These are phyloP conservation scores for Diploscapter pachys DNA, from an alignment of 1,140 invertebrate species.

Conservation along the genomic window DNA sequence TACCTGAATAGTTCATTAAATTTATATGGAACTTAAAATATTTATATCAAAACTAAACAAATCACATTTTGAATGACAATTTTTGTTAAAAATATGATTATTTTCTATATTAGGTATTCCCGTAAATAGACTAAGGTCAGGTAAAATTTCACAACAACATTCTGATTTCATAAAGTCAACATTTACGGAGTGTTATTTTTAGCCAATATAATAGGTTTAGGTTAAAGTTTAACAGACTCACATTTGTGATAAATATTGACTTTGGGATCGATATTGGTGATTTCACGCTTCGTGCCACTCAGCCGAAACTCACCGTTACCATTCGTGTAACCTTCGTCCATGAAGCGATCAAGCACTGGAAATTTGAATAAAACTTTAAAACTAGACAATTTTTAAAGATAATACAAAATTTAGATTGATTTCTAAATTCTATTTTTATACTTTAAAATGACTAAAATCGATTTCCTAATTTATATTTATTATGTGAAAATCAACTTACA, in stretches of 20 bases:
- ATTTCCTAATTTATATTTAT: not conserved
- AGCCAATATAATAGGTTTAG: no score
- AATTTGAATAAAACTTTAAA: not conserved
- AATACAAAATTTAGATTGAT: not conserved
- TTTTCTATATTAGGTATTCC: no score
- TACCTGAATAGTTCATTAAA: conserved; percentile 32
- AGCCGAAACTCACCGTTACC: conserved; percentile 46
- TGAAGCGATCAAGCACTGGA: conserved; percentile 46
- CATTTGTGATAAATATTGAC: conserved; percentile 52
- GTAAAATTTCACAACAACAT: no score
- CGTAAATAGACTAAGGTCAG: no score
- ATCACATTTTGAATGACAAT: no score
- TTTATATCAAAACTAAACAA: no score
- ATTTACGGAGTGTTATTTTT: no score
- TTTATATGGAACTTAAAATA: no score
- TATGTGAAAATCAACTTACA: conserved; percentile 4
- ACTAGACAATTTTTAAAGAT: not conserved
- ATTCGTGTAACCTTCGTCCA: conserved; percentile 49
- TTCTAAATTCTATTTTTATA: not conserved
- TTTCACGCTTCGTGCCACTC: conserved; percentile 46
- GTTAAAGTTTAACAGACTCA: no score
- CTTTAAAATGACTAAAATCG: not conserved
- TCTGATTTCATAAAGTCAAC: no score
- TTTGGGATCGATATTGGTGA: conserved; percentile 51
- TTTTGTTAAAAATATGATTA: no score